phyloP scores from a whole-genome alignment of 2,888 invertebrate genomes.

The Notocelia uddmanniana region DNA sequence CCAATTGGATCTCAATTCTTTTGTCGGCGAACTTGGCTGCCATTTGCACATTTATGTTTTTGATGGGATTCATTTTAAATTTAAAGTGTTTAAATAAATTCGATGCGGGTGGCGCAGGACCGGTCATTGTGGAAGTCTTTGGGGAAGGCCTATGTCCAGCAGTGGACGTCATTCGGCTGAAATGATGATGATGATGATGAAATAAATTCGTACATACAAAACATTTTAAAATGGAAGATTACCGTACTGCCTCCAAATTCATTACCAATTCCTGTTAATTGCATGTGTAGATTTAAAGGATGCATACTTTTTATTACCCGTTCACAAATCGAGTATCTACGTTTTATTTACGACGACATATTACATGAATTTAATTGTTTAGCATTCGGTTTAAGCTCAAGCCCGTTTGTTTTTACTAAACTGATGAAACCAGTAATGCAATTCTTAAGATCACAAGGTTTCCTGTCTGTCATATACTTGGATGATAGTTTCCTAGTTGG shows the following conservation, averaged over 20 bases:
- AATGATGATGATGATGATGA: no score
- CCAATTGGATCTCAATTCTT: no score
- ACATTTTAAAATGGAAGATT: conserved; percentile 11
- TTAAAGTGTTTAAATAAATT: no score
- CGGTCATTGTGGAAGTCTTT: no score
- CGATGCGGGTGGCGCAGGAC: no score
- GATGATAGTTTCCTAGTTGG: conserved; percentile 1
- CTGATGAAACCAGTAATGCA: conserved; percentile 5
- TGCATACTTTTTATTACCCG: conserved; percentile 7
- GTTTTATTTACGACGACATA: not conserved
- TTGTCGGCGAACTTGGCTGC: no score
- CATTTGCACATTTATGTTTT: no score
- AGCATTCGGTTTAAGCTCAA: conserved; percentile 5
- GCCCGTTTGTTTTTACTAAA: conserved; percentile 5
- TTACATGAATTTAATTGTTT: not conserved
- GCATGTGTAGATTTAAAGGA: conserved; percentile 9
- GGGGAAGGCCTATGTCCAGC: no score
- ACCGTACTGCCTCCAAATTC: conserved; percentile 6
- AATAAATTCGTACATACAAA: conserved; percentile 3
- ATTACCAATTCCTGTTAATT: not conserved
- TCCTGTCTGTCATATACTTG: not conserved
- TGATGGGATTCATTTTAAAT: no score
- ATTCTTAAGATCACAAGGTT: conserved; percentile 2
- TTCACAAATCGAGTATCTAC: not conserved
- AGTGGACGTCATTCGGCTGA: no score